These are phyloP conservation scores for Actenoides hombroni DNA, from an alignment of 2,113 vertebrate genomes.

Conservation along the genomic window DNA sequence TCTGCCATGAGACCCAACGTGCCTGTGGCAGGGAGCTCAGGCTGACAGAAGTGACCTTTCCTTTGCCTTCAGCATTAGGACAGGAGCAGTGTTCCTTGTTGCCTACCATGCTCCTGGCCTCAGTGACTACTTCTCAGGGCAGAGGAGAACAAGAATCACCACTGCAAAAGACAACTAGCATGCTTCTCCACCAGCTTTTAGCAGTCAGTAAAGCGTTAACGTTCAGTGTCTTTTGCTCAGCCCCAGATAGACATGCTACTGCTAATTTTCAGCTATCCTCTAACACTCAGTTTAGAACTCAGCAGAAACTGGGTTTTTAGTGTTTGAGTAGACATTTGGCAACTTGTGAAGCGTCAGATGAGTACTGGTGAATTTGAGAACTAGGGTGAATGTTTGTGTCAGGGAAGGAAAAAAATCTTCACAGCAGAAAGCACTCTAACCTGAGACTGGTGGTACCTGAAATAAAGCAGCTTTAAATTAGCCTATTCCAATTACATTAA, in stretches of 20 bases:
- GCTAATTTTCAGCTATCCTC: neutral
- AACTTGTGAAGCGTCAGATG: conserved; percentile 48
- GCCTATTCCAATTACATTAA: neutral
- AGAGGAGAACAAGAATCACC: neutral
- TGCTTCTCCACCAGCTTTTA: neutral
- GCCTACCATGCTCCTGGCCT: neutral
- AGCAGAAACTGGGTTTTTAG: neutral
- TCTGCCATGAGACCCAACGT: neutral
- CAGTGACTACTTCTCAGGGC: neutral
- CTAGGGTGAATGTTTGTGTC: neutral
- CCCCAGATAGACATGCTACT: neutral
- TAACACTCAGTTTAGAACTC: conserved; percentile 22
- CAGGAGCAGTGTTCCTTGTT: neutral
- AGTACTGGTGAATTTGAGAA: conserved; percentile 33
- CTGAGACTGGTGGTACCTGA: conserved; percentile 23
- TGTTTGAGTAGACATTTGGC: conserved; percentile 50
- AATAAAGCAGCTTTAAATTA: neutral
- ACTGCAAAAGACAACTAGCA: neutral
- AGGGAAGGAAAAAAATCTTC: conserved; percentile 1
- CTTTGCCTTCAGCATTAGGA: neutral
- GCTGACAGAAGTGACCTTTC: neutral
- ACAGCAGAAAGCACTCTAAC: conserved; percentile 10
- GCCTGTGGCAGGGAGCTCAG: neutral
- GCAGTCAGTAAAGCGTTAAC: conserved; percentile 19
- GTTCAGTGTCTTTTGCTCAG: neutral